Conservation (phyloP, 2,888 invertebrate species). For the Nephrotoma flavescens region DNA sequence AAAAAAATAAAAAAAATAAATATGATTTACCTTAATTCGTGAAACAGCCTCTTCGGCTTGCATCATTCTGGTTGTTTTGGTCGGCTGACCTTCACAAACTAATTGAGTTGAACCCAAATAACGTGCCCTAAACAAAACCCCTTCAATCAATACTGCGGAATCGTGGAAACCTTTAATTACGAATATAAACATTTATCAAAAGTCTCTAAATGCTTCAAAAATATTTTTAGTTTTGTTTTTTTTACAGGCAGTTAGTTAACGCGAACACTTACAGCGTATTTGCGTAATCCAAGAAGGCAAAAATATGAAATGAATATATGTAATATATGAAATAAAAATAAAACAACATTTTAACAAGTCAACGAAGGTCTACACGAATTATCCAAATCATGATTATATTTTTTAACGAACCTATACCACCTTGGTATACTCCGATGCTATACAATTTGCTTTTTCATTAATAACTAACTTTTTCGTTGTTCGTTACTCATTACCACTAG, state of each 20-base stretch:
- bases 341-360: background rate
- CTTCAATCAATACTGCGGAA: constrained; percentile 97
- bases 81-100: constrained; percentile 96
- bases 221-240: background rate
- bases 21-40: constrained; percentile 78
- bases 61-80: constrained; percentile 97
- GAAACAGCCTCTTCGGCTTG: constrained; percentile 99
- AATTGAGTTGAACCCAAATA: constrained; percentile 98
- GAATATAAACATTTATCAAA: background rate
- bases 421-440: too few species aligned
- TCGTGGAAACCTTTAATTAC: constrained; percentile 25
- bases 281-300: background rate
- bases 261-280: background rate
- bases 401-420: too few species aligned
- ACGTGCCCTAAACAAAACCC: constrained; percentile 92
- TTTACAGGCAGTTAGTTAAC: background rate
- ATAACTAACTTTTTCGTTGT: too few species aligned
- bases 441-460: too few species aligned
- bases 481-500: too few species aligned
- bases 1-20: background rate
- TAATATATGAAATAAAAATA: background rate
- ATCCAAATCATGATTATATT: too few species aligned
- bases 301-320: background rate
- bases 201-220: background rate
- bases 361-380: too few species aligned